Evolutionary conservation across 2,797 vertebrate genomes (phyloP).

Genomic region (Florisuga fusca): DNA sequence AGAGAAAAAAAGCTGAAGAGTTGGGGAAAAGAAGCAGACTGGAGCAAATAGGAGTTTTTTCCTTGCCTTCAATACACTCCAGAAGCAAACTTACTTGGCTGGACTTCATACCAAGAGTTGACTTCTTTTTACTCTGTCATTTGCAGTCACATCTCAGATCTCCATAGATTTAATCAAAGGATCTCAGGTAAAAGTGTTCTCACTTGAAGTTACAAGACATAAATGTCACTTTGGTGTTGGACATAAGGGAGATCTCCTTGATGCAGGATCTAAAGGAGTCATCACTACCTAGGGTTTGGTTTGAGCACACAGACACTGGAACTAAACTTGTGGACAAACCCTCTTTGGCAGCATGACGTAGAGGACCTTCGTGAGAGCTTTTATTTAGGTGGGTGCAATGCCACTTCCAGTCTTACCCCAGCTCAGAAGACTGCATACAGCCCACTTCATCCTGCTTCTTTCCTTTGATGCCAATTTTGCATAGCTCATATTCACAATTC

Average conservation of each 20-base stretch:
- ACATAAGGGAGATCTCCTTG: not conserved
- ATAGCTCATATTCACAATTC: not conserved
- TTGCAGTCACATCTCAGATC: not conserved
- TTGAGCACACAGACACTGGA: not conserved
- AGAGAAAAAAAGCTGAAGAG: not conserved
- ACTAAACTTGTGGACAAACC: not conserved
- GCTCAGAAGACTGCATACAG: not conserved
- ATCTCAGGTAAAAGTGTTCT: not conserved
- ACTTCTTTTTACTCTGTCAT: not conserved
- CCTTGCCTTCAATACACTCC: not conserved
- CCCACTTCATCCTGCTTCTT: not conserved
- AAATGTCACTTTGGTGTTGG: not conserved
- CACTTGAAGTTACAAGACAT: not conserved
- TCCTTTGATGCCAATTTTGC: not conserved
- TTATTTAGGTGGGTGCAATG: not conserved
- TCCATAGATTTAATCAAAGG: not conserved
- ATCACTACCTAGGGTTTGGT: not conserved
- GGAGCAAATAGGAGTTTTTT: not conserved
- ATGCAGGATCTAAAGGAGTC: not conserved
- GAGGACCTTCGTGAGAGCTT: not conserved
- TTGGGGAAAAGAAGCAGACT: not conserved
- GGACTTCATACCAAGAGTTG: not conserved
- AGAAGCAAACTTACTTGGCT: not conserved
- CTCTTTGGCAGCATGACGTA: not conserved
- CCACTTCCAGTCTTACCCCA: not conserved